A percentile compares a stretch with the other conserved stretches of the same genome.
Evolutionary conservation across 2,888 invertebrate species (phyloP).

Genomic region (Copidosoma aretas): DNA sequence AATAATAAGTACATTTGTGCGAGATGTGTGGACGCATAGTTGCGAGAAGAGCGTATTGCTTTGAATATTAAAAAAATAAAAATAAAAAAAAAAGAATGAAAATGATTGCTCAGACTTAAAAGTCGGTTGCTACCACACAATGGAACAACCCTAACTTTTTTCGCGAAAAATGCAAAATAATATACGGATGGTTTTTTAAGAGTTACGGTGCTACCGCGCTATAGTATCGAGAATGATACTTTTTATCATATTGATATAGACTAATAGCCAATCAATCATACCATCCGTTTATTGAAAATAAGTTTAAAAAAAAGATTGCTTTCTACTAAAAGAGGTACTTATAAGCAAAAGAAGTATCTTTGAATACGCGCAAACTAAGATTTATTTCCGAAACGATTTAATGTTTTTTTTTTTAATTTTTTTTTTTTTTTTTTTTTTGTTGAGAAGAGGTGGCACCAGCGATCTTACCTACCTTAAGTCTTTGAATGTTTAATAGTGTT

Average conservation of each 20-base stretch:
- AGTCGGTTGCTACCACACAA: conserved; percentile 28
- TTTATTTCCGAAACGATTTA: too few relatives aligned
- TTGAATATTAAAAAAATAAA: conserved; percentile 17
- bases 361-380: too few relatives aligned
- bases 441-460: conserved; percentile 42
- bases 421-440: neutral
- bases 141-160: conserved; percentile 24
- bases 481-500: conserved; percentile 46
- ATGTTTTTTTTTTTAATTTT: too few relatives aligned
- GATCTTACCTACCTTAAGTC: conserved; percentile 35
- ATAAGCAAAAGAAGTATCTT: too few relatives aligned
- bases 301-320: too few relatives aligned
- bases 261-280: neutral
- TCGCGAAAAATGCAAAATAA: conserved; percentile 30
- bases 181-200: conserved; percentile 29
- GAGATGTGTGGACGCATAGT: conserved; percentile 21
- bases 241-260: conserved; percentile 19
- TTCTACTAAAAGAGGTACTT: too few relatives aligned
- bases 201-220: conserved; percentile 37
- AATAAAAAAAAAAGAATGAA: conserved; percentile 5
- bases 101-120: conserved; percentile 32
- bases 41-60: conserved; percentile 18
- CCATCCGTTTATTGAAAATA: too few relatives aligned
- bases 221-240: conserved; percentile 20
- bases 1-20: conserved; percentile 31